A percentile compares a stretch with the other conserved stretches of the same genome.
phyloP scores from a whole-genome alignment of 2,113 vertebrate genomes.

The Callipepla californica region DNA sequence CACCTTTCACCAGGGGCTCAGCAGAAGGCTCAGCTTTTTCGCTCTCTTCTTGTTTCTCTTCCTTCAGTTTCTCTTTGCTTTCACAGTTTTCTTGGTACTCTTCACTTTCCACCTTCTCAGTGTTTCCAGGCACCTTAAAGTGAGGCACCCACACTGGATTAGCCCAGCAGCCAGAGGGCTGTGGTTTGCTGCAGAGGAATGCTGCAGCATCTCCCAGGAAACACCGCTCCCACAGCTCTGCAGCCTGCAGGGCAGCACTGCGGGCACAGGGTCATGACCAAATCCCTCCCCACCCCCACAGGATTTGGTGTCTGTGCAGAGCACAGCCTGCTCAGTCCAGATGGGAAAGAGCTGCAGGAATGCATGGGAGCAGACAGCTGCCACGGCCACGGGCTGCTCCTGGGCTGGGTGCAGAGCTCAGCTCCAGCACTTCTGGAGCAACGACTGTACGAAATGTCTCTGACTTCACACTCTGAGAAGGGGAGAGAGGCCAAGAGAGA shows the following conservation, averaged over 20 bases:
- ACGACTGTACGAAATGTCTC: no score
- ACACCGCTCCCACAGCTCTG: neutral
- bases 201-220: neutral
- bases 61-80: conserved; percentile 69
- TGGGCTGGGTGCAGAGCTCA: neutral
- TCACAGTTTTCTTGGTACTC: conserved; percentile 73
- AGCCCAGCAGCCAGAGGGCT: neutral
- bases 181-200: neutral
- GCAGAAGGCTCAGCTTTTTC: conserved; percentile 75
- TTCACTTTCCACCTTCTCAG: conserved; percentile 58
- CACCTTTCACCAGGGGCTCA: conserved; percentile 73
- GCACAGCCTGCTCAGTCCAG: neutral
- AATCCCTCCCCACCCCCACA: neutral
- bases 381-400: neutral
- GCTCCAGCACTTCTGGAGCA: neutral
- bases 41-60: conserved; percentile 81
- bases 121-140: conserved; percentile 44
- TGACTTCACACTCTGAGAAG: neutral
- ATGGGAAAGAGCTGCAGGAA: neutral
- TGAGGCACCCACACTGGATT: neutral
- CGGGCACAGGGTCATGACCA: neutral
- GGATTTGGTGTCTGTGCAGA: neutral
- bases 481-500: neutral
- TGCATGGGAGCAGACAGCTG: neutral
- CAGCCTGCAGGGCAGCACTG: neutral